A percentile compares a stretch with the other conserved stretches of the same genome.
phyloP scores from a whole-genome alignment of 2,113 vertebrate genomes.

The Aptenodytes patagonicus region DNA sequence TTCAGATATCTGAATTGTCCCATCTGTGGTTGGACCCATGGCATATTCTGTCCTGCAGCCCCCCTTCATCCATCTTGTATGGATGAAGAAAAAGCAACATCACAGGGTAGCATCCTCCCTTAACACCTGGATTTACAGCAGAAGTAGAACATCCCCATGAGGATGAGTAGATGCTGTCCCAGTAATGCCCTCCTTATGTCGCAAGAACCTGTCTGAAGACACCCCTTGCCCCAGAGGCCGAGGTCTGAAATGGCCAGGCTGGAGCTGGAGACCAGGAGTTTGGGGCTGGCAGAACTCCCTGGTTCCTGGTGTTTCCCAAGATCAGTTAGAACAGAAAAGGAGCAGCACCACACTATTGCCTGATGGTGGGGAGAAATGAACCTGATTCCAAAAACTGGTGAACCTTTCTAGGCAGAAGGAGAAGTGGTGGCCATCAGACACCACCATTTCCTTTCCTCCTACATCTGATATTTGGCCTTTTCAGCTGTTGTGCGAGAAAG shows the following conservation, averaged over 20 bases:
- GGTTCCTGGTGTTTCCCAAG: background rate
- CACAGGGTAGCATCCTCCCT: background rate
- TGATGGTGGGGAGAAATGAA: background rate
- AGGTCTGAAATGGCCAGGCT: background rate
- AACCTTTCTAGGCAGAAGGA: background rate
- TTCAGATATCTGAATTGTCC: background rate
- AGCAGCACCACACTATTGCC: background rate
- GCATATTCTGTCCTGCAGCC: background rate
- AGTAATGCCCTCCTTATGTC: accelerated
- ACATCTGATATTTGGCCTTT: background rate
- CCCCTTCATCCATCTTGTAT: background rate
- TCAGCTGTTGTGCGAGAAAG: background rate
- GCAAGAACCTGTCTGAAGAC: background rate
- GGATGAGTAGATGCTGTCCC: accelerated
- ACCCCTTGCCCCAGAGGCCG: background rate
- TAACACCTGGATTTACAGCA: background rate
- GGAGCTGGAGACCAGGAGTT: background rate
- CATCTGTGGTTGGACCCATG: accelerated
- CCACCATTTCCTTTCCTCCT: background rate
- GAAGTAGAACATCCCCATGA: background rate
- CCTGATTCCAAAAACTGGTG: accelerated
- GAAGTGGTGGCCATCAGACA: background rate
- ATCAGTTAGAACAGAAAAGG: background rate
- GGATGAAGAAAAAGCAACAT: background rate
- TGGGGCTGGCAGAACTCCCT: background rate